Evolutionary conservation across 2,113 vertebrate genomes (phyloP), one percentile per base, ranked within the genome.

Genomic region (Triplophysa rosa): DNA sequence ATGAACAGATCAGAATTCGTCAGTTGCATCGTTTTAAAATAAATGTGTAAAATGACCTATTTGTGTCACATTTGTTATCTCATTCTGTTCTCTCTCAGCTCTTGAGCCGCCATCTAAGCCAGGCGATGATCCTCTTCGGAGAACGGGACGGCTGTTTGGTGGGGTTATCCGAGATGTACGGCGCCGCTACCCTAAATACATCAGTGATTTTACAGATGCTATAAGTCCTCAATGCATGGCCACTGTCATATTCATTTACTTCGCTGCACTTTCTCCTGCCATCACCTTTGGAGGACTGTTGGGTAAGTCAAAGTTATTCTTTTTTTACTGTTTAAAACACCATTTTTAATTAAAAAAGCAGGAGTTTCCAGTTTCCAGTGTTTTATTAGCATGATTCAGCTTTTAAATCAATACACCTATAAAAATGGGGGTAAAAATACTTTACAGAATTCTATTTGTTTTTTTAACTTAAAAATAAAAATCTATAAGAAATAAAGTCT

Each of bases 221-320:
- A 91, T 99, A 19, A 90, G 95, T 90, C 91, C 95, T 0, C 98
- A 99, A 88, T 98, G 97, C 89, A 91, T 98, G 61, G 96, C 98
- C 0, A 96, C 97, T 0, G 90, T 99, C 45, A 96, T 99, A 88
- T 99, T 99, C 87, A 99, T 99, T 91, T 99, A 99, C 91, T 99
- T 99, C 0, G 98, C 98, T 0, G 97, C 97, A 0, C 93, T 99
- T 49, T 99, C 98, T 0, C 97, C 98, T 0, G 97, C 97, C 85
- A 97, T 99, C 85, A 99, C 98, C 12, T 99, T 99, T 0, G 98
- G 98, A 68, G 98, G 98, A 1, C 92, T 98, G 12, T 93, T 98
- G 78, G 97, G 96, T 96, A 84, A 93, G 93, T 83, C 2, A 24
- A 2, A 40, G 9, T 47, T 12, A n/a, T 52, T 29, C 1, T 8